Conservation (phyloP, 37 sponge, comb jelly and placozoan genomes). For the Diacarnus erythraeanus region DNA sequence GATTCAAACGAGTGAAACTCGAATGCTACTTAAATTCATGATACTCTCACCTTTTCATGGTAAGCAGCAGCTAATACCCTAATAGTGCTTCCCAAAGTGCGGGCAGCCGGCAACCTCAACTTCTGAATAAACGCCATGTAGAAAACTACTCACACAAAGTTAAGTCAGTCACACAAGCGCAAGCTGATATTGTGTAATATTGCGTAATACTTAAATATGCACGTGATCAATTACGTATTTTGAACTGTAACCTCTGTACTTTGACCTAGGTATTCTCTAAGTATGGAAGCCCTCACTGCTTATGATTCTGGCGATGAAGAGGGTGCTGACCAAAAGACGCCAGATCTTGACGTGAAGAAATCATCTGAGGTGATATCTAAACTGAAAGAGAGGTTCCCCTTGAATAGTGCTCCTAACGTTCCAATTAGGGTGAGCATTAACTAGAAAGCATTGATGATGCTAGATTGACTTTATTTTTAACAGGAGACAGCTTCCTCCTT, state of each 20-base stretch:
- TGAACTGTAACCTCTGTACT: too few species aligned
- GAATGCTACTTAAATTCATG: neutral
- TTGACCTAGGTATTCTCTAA: slow-evolving; percentile 20
- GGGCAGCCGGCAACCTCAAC: slow-evolving; percentile 3
- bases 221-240: too few species aligned
- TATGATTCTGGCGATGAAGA: slow-evolving; percentile 58
- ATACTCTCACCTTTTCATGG: slow-evolving; percentile 58
- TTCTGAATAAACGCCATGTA: slow-evolving; percentile 33
- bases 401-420: slow-evolving; percentile 59
- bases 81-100: neutral
- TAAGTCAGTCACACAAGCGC: too few species aligned
- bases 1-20: too few species aligned
- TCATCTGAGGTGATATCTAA: slow-evolving; percentile 34
- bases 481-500: slow-evolving; percentile 39
- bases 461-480: neutral
- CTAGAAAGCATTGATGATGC: slow-evolving; percentile 15
- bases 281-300: slow-evolving; percentile 43
- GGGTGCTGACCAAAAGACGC: neutral
- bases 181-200: too few species aligned
- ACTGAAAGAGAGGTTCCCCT: slow-evolving; percentile 37
- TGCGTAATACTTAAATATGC: too few species aligned
- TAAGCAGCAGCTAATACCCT: slow-evolving; percentile 53
- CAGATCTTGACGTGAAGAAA: slow-evolving; percentile 20
- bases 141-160: too few species aligned
- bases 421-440: slow-evolving; percentile 46